phyloP scores from a whole-genome alignment of 2,888 invertebrate genomes.

The Endotricha flammealis region DNA sequence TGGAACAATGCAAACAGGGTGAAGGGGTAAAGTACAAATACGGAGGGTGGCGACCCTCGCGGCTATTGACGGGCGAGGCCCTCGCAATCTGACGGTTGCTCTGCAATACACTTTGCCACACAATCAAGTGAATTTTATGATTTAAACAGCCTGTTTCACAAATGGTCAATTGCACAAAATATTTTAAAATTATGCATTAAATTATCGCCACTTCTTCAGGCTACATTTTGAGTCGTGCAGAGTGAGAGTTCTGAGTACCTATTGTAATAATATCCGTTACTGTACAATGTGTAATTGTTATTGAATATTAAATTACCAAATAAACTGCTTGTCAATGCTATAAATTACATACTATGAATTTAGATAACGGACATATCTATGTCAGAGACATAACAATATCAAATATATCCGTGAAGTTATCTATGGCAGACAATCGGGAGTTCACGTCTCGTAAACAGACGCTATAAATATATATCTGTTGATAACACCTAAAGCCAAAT shows the following conservation, averaged over 20 bases:
- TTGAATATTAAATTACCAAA: no score
- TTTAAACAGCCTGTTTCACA: no score
- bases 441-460: background rate
- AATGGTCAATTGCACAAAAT: no score
- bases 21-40: slow-evolving; percentile 61
- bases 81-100: slow-evolving; percentile 52
- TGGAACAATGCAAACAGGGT: slow-evolving; percentile 68
- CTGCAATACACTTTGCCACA: slow-evolving; percentile 48
- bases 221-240: no score
- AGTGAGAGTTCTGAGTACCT: no score
- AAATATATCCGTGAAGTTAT: slow-evolving; percentile 1
- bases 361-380: no score
- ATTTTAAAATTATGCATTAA: no score
- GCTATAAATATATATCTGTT: background rate
- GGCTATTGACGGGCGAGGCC: slow-evolving; percentile 47
- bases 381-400: background rate
- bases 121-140: slow-evolving; percentile 50
- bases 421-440: background rate
- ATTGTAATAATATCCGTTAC: no score
- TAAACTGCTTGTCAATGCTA: background rate
- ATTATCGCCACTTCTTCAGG: no score
- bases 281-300: no score
- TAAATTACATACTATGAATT: no score
- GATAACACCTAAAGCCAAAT: background rate
- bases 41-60: slow-evolving; percentile 54